Percentiles rank a stretch among this genome's conserved stretches.
phyloP scores from a whole-genome alignment of 2,113 vertebrate species.

The Neomonachus schauinslandi region DNA sequence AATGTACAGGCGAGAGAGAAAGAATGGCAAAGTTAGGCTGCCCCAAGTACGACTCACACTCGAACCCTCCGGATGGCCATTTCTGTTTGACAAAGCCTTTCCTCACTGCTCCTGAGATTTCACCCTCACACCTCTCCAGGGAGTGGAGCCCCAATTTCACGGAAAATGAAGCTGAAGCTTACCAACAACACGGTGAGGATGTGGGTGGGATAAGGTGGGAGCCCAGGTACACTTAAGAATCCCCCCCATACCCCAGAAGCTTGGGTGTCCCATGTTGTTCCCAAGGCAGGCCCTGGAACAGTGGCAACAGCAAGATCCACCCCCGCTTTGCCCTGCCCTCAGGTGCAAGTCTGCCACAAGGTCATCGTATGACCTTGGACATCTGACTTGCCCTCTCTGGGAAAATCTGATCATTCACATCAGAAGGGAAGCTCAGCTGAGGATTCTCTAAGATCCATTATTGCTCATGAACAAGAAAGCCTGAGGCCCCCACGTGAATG shows the following conservation, averaged over 20 bases:
- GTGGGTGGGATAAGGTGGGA: background rate
- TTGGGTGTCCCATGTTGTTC: background rate
- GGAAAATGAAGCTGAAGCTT: background rate
- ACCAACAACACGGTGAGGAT: background rate
- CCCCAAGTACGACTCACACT: rapidly evolving
- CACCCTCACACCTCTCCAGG: background rate
- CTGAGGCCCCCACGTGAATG: background rate
- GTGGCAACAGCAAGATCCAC: background rate
- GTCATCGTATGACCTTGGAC: background rate
- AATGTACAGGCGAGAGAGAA: background rate
- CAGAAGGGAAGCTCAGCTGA: background rate
- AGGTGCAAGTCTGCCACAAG: constrained; percentile 10
- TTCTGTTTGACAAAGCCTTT: background rate
- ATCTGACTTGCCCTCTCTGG: background rate
- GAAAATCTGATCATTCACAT: background rate
- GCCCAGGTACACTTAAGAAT: background rate
- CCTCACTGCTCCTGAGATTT: background rate
- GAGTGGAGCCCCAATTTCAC: background rate
- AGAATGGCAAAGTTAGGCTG: background rate
- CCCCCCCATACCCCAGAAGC: background rate
- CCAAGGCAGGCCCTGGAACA: background rate
- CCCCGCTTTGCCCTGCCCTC: background rate
- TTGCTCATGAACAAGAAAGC: background rate
- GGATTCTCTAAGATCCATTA: background rate
- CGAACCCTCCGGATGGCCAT: rapidly evolving